phyloP scores from a whole-genome alignment of 2,113 vertebrate genomes.

The Thunnus maccoyii region DNA sequence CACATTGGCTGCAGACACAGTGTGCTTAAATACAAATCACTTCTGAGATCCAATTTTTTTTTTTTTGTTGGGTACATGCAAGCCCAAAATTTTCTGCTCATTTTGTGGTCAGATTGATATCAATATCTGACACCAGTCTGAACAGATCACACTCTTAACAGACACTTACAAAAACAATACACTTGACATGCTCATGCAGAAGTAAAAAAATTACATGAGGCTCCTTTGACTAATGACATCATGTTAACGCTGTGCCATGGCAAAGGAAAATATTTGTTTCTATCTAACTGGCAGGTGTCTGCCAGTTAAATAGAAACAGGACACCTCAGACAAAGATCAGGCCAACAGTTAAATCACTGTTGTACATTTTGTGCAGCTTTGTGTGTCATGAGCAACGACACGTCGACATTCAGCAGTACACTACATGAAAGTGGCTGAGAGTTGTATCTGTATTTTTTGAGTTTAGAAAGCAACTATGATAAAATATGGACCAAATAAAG shows the following conservation, averaged over 20 bases:
- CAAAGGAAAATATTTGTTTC: neutral
- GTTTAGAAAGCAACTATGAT: too few relatives aligned
- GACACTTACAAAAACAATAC: neutral
- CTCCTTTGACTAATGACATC: neutral
- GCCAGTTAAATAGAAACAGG: too few relatives aligned
- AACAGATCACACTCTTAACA: conserved; percentile 10
- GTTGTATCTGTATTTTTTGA: too few relatives aligned
- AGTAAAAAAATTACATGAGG: neutral
- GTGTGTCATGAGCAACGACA: too few relatives aligned
- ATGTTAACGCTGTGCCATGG: neutral
- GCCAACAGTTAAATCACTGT: neutral
- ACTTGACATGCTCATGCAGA: neutral
- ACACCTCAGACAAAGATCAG: neutral
- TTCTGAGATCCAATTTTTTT: conserved; percentile 34
- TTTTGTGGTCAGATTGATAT: conserved; percentile 24
- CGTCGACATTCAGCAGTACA: too few relatives aligned
- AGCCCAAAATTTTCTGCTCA: neutral
- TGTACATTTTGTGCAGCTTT: too few relatives aligned
- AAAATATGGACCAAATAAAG: too few relatives aligned
- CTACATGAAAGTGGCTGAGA: too few relatives aligned
- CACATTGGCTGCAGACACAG: conserved; percentile 41
- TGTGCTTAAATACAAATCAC: conserved; percentile 57
- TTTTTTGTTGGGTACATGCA: conserved; percentile 14
- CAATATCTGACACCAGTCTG: conserved; percentile 20
- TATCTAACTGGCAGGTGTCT: too few relatives aligned